phyloP scores from a whole-genome alignment of 2,888 invertebrate species.

The Agrilus biguttatus region DNA sequence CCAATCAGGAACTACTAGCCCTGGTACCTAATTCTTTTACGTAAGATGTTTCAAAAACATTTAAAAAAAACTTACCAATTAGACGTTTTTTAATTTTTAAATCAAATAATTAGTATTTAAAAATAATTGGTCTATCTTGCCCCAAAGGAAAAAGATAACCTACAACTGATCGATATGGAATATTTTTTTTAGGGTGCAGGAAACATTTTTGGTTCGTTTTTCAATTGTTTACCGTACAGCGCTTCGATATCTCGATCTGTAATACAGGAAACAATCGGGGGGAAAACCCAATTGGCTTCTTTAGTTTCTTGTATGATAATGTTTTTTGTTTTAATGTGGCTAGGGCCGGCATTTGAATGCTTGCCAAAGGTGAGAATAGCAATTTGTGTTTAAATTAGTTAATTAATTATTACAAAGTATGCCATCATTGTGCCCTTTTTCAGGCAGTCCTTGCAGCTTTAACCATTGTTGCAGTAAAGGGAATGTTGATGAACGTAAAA shows the following conservation, averaged over 20 bases:
- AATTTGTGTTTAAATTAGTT: no score
- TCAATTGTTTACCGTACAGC: slow-evolving; percentile 49
- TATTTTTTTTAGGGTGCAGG: slow-evolving; percentile 39
- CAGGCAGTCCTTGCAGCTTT: slow-evolving; percentile 51
- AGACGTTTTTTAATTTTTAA: no score
- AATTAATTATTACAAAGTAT: no score
- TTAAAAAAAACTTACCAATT: no score
- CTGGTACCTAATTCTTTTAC: slow-evolving; percentile 25
- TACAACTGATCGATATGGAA: no score
- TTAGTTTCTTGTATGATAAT: slow-evolving; percentile 64
- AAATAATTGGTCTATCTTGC: no score
- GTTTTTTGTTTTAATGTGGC: slow-evolving; percentile 65
- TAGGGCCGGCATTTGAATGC: slow-evolving; percentile 78
- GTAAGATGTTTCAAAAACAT: no score
- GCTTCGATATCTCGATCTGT: slow-evolving; percentile 52
- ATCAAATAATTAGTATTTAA: no score
- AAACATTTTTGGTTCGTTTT: slow-evolving; percentile 53
- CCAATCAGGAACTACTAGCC: slow-evolving; percentile 61
- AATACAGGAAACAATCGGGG: slow-evolving; percentile 69
- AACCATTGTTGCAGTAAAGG: slow-evolving; percentile 61
- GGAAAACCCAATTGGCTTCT: slow-evolving; percentile 71
- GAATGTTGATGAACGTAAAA: slow-evolving; percentile 57
- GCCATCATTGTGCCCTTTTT: no score
- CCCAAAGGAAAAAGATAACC: no score
- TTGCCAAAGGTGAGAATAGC: slow-evolving; percentile 50